These are phyloP conservation scores for Volucella bombylans DNA, from an alignment of 2,888 invertebrate species.

Conservation along the genomic window DNA sequence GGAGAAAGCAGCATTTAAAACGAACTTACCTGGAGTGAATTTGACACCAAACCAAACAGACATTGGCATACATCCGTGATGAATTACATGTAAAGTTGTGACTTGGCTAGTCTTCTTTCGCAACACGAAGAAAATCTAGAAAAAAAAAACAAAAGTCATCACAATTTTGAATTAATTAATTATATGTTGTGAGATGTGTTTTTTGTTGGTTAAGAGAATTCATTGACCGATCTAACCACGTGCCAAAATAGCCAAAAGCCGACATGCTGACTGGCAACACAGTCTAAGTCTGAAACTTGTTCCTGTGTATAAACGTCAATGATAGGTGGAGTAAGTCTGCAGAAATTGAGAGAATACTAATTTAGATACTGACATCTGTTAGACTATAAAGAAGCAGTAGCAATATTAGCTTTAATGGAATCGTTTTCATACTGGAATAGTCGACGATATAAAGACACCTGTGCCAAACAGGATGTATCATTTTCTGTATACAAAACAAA, in stretches of 20 bases:
- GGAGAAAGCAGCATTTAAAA: slow-evolving; percentile 12
- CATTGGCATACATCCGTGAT: slow-evolving; percentile 98
- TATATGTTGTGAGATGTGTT: neutral
- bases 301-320: too few species aligned
- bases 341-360: too few species aligned
- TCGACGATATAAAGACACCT: too few species aligned
- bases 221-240: slow-evolving; percentile 28
- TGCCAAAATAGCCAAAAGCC: slow-evolving; percentile 15
- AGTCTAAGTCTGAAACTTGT: neutral
- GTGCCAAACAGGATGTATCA: too few species aligned
- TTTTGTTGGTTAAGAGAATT: slow-evolving; percentile 2
- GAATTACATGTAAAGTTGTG: slow-evolving; percentile 96
- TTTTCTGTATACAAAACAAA: too few species aligned
- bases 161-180: slow-evolving; percentile 7
- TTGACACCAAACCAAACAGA: slow-evolving; percentile 98
- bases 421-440: too few species aligned
- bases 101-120: slow-evolving; percentile 97
- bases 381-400: too few species aligned
- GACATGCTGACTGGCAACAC: slow-evolving; percentile 30
- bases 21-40: slow-evolving; percentile 91
- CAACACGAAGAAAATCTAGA: slow-evolving; percentile 95
- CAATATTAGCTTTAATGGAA: too few species aligned
- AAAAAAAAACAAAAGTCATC: slow-evolving; percentile 73
- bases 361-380: too few species aligned
- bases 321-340: too few species aligned